Conservation (phyloP, 2,113 vertebrate species). For the Suricata suricatta region DNA sequence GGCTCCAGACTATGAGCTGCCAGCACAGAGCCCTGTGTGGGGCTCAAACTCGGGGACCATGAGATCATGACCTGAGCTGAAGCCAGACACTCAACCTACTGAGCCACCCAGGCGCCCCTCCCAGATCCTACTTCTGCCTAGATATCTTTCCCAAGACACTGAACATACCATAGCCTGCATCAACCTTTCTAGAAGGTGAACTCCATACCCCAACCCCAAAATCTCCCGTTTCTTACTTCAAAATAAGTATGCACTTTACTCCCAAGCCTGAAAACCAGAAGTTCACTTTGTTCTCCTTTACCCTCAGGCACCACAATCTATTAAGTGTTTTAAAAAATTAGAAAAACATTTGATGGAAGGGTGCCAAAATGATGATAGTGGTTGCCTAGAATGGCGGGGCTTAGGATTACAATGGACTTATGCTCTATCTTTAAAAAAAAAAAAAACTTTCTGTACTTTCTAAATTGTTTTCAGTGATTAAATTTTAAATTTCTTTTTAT, state of each 20-base stretch:
- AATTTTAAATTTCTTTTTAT: not conserved
- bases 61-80: too few relatives aligned
- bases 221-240: not conserved
- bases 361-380: constrained; percentile 29
- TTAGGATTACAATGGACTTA: not conserved
- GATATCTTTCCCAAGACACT: not conserved
- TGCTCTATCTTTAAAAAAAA: not conserved
- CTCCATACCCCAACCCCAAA: not conserved
- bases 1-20: too few relatives aligned
- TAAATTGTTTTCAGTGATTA: constrained; percentile 27
- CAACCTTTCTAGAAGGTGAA: constrained; percentile 8
- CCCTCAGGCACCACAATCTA: too few relatives aligned
- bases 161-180: not conserved
- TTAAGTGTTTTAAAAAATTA: not conserved
- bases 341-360: not conserved
- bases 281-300: not conserved
- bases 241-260: not conserved
- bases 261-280: not conserved
- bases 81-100: too few relatives aligned
- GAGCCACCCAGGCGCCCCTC: not conserved
- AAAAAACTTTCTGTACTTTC: not conserved
- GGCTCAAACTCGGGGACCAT: too few relatives aligned
- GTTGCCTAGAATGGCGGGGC: not conserved
- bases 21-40: too few relatives aligned
- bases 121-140: not conserved